phyloP scores from a whole-genome alignment of 2,888 invertebrate genomes.

The Chrysodeixis includens region DNA sequence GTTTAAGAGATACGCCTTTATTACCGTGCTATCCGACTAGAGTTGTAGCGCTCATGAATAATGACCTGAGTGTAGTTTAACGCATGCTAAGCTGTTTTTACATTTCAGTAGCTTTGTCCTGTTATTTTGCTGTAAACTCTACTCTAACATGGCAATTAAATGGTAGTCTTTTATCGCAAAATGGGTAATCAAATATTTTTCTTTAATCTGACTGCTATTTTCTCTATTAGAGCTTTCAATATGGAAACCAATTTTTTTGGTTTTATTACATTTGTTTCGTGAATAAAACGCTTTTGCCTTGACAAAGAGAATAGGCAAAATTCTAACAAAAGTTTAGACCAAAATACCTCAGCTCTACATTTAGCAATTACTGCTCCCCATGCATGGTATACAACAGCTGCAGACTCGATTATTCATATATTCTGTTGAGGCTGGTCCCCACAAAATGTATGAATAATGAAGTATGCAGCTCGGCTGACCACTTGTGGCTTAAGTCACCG shows the following conservation, averaged over 20 bases:
- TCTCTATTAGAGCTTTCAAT: too few species aligned
- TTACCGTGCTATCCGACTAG: neutral
- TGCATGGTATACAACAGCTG: neutral
- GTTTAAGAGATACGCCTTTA: neutral
- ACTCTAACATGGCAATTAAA: too few species aligned
- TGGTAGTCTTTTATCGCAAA: too few species aligned
- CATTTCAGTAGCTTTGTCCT: neutral
- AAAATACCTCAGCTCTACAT: neutral
- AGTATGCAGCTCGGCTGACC: constrained; percentile 16
- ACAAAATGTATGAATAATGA: constrained; percentile 41
- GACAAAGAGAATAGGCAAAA: too few species aligned
- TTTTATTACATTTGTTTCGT: too few species aligned
- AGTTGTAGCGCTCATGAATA: neutral
- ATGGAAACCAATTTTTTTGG: too few species aligned
- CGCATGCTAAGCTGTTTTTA: neutral
- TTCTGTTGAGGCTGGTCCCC: constrained; percentile 20
- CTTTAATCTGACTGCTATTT: too few species aligned
- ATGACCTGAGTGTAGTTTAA: neutral
- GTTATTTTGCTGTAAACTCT: neutral
- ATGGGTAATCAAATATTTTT: too few species aligned
- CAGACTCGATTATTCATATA: constrained; percentile 32
- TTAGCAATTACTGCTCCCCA: neutral
- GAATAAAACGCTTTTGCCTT: too few species aligned
- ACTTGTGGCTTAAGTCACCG: constrained; percentile 36
- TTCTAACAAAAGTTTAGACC: too few species aligned